phyloP scores from a whole-genome alignment of 2,797 vertebrate genomes.

The Premnoplex brunnescens region DNA sequence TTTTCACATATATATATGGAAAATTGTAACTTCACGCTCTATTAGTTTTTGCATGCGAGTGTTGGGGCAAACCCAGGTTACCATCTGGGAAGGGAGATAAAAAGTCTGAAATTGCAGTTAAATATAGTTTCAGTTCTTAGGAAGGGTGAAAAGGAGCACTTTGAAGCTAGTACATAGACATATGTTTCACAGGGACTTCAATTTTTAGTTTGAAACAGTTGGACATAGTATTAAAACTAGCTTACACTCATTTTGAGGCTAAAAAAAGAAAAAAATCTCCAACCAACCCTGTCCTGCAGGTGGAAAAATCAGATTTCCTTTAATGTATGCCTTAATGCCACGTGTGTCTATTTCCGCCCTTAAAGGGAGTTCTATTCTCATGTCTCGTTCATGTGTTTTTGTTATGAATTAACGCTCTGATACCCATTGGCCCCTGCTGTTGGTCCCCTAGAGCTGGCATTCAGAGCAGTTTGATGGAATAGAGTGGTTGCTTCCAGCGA shows the following conservation, averaged over 20 bases:
- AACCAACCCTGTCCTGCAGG: not conserved
- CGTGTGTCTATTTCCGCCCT: not conserved
- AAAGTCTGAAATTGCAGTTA: conserved; percentile 43
- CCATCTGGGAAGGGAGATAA: conserved; percentile 53
- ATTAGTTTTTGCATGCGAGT: conserved; percentile 29
- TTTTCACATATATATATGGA: conserved; percentile 46
- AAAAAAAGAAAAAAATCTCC: not conserved
- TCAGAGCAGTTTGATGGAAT: not conserved
- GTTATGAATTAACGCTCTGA: not conserved
- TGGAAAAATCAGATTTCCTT: conserved; percentile 16
- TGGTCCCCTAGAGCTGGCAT: not conserved
- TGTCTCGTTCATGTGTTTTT: not conserved
- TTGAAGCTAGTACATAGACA: conserved; percentile 52
- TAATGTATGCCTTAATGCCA: not conserved
- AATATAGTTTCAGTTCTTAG: conserved; percentile 35
- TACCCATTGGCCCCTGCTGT: not conserved
- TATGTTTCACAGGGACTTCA: conserved; percentile 46
- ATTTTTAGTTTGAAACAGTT: conserved; percentile 5
- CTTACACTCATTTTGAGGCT: not conserved
- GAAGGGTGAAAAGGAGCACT: conserved; percentile 42
- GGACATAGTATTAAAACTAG: not conserved
- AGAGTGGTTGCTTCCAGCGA: not conserved
- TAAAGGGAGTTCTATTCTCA: not conserved
- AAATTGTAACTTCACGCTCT: conserved; percentile 35
- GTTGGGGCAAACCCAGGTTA: conserved; percentile 51